Conservation (phyloP, 2,113 vertebrate genomes). For the Cyanocitta stelleri region DNA sequence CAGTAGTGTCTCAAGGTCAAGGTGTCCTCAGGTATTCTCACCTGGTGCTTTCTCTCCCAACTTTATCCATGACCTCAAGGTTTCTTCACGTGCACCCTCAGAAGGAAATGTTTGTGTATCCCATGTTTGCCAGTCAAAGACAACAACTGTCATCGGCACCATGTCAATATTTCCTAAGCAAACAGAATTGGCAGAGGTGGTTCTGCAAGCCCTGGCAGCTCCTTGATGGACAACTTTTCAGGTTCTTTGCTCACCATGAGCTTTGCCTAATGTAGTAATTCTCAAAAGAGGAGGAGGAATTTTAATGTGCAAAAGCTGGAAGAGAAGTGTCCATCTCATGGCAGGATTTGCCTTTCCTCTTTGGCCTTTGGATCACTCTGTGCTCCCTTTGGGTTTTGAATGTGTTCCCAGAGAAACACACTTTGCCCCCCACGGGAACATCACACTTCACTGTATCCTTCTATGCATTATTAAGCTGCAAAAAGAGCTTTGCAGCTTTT, state of each 20-base stretch:
- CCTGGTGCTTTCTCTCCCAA: not conserved
- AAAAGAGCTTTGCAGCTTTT: constrained; percentile 20
- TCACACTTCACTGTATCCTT: not conserved
- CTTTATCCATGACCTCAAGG: not conserved
- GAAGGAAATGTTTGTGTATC: not conserved
- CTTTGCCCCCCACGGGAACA: not conserved
- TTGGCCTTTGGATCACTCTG: not conserved
- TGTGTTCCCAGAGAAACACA: not conserved
- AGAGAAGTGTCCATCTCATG: not conserved
- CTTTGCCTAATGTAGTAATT: not conserved
- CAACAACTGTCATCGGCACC: not conserved
- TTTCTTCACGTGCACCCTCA: fast-evolving
- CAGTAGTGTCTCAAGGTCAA: not conserved
- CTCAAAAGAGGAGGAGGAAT: not conserved
- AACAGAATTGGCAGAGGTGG: not conserved
- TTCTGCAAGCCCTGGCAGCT: not conserved
- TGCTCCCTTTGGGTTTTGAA: not conserved
- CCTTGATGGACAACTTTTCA: not conserved
- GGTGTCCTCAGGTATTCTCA: not conserved
- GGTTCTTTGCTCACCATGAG: not conserved
- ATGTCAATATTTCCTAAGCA: not conserved
- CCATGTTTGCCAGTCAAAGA: not conserved
- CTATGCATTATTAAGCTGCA: constrained; percentile 27
- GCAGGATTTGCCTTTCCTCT: not conserved
- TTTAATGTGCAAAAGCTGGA: not conserved